Evolutionary conservation across 2,888 invertebrate genomes (phyloP), one percentile per base, ranked within the genome.

Genomic region (Amphipoea lucens): DNA sequence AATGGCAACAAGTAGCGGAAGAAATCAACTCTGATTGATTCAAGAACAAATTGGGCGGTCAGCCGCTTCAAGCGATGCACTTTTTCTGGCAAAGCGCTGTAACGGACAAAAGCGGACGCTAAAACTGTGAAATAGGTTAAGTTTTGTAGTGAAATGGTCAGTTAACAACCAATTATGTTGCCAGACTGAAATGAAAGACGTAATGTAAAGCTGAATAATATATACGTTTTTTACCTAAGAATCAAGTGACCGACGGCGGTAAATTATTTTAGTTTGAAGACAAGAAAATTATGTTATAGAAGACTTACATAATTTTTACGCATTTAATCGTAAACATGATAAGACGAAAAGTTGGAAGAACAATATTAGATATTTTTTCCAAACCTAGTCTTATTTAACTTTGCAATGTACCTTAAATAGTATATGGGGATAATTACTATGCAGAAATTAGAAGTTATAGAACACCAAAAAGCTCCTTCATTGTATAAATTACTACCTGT

Each of bases 1-100:
- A 98, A 88, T 98, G 98, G 98, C 97, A 98, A 89, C 97, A 98
- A 88, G 97, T 98, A 2, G 97, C 98, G 0, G 96, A 96, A 4
- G 96, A 97, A 79, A 96, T 96, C 36, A 87, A 95, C 84, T 96
- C 96, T 0, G 96, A 96, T 76, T 96, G 81, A 90, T 36, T 1
- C 67, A 20, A 36, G 76, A 76, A 74, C 48, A 36, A 62, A 69
- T 45, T 57, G 14, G 54, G 71, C 62, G 51, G n/a, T 60, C 48
- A 82, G 74, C 42, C 66, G 73, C 85, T 84, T 63, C 66, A 54
- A 81, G 68, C 51, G 48, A 62, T 62, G 12, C 23, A 54, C 40
- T 23, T 40, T 14, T 40, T 62, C 23, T 68, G 14, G 48, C 54
- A 54, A 54, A 77, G 54, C 29, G 20, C 45, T 57, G 9, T 42